Base-by-base conservation (phyloP, 2,888 invertebrate genomes). In the Drepana falcataria region DNA sequence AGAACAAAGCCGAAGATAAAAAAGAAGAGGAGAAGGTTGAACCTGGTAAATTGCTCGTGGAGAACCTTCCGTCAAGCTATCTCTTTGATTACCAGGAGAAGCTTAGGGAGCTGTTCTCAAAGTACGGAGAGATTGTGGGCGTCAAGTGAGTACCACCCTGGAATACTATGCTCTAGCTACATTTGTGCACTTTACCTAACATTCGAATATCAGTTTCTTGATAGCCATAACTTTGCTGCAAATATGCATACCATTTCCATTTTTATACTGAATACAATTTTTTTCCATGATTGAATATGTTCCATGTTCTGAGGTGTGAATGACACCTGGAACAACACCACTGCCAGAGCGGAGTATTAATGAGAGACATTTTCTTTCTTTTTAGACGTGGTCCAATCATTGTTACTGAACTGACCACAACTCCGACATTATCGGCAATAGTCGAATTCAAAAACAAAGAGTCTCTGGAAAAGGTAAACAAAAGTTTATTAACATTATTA, bases 371-470 rank as follows among this genome's bases (percentile, higher is more conserved):
- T 87, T 89, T 88, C 83, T 90, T 90, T 88, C 82, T 90, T 91
- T 91, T 86, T 91, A 91, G 91, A 91, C 91, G 91, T 91, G 91
- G 91, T 90, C 91, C 91, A 86, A 90, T 91, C 88, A 87, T 91
- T 87, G 91, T 91, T 77, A 90, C 90, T 79, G 91, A 91, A 90
- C 87, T 87, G 91, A 91, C 91, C 89, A 90, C 89, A 81, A 90
- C 91, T 84, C 91, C 91, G 79, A 89, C 90, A 88, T 87, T 91
- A 89, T 90, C 91, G 87, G 91, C 91, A 82, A 90, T 91, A 81
- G 88, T 91, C 86, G 91, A 90, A 90, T 91, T 90, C 90, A 90
- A 91, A 91, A 91, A 91, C 91, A 90, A 90, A 90, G 91, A 91
- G 78, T 88, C 86, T 81, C 85, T 91, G 91, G 89, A 90, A 77